Evolutionary conservation across 2,888 invertebrate species (phyloP).

Genomic region (Melinaea menophilus): DNA sequence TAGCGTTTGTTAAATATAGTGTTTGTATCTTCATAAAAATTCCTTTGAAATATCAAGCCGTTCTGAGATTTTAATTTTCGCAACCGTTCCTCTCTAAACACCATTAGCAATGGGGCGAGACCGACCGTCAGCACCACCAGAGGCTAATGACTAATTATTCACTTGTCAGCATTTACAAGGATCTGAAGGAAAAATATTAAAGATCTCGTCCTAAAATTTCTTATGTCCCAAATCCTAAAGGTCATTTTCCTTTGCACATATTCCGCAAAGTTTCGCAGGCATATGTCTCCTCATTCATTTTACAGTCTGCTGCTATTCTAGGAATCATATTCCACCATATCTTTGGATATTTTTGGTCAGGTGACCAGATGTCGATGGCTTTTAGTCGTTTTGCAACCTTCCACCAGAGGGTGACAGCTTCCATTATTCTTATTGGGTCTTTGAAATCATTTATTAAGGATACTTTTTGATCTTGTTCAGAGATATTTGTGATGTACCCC

Average conservation of each 20-base stretch:
- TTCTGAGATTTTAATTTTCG: constrained; percentile 43
- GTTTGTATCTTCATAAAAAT: constrained; percentile 4
- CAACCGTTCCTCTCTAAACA: constrained; percentile 46
- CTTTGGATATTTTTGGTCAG: constrained; percentile 68
- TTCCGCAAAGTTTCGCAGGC: constrained; percentile 62
- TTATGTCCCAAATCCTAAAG: constrained; percentile 34
- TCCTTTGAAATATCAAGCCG: neutral
- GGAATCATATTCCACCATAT: constrained; percentile 71
- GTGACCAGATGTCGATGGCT: constrained; percentile 70
- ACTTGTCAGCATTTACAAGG: constrained; percentile 43
- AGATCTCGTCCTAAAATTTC: constrained; percentile 17
- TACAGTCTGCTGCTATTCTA: constrained; percentile 77
- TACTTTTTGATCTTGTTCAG: constrained; percentile 43
- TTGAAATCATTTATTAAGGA: constrained; percentile 55
- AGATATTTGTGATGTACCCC: constrained; percentile 47
- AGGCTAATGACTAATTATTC: constrained; percentile 69
- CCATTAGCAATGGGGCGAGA: constrained; percentile 65
- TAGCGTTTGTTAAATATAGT: constrained; percentile 2
- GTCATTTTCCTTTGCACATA: constrained; percentile 33
- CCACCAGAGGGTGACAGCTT: constrained; percentile 42
- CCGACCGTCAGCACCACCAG: constrained; percentile 65
- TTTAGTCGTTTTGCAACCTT: constrained; percentile 56
- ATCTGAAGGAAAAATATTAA: constrained; percentile 21
- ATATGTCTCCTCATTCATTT: constrained; percentile 71
- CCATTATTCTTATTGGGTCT: constrained; percentile 62